phyloP scores from a whole-genome alignment of 2,113 vertebrate genomes.

The Phalacrocorax pelagicus region DNA sequence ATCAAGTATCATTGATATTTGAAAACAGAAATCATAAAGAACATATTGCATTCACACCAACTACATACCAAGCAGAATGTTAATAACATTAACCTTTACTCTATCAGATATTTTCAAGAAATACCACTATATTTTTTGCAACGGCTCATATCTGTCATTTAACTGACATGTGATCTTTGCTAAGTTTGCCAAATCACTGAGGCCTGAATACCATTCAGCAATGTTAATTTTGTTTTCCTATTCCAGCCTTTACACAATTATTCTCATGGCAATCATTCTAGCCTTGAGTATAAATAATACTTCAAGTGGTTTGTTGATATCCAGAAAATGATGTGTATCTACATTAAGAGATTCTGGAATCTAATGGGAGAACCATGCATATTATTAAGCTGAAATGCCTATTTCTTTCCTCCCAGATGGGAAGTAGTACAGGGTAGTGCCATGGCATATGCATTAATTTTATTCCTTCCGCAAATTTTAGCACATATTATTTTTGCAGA shows the following conservation, averaged over 20 bases:
- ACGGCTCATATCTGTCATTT: slow-evolving; percentile 51
- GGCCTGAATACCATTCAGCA: slow-evolving; percentile 67
- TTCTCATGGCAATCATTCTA: slow-evolving; percentile 64
- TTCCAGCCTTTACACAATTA: slow-evolving; percentile 59
- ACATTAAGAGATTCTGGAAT: slow-evolving; percentile 54
- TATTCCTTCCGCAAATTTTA: slow-evolving; percentile 50
- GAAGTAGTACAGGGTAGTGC: slow-evolving; percentile 40
- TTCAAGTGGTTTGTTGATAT: slow-evolving; percentile 60
- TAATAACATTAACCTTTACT: slow-evolving; percentile 65
- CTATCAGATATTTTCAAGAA: slow-evolving; percentile 62
- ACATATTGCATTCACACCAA: slow-evolving; percentile 57
- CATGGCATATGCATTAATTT: slow-evolving; percentile 56
- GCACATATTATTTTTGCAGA: slow-evolving; percentile 48
- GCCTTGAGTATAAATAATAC: slow-evolving; percentile 65
- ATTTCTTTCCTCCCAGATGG: slow-evolving; percentile 58
- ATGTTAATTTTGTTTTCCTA: slow-evolving; percentile 68
- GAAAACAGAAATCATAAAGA: slow-evolving; percentile 56
- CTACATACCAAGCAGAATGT: slow-evolving; percentile 53
- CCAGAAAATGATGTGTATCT: slow-evolving; percentile 49
- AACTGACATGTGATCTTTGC: slow-evolving; percentile 68
- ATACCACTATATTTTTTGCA: slow-evolving; percentile 52
- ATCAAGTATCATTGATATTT: slow-evolving; percentile 18
- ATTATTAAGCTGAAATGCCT: slow-evolving; percentile 57
- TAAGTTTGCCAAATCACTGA: slow-evolving; percentile 66
- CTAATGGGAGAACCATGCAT: slow-evolving; percentile 58